Base-by-base conservation (phyloP, 2,888 invertebrate species). In the Teinopalpus imperialis region DNA sequence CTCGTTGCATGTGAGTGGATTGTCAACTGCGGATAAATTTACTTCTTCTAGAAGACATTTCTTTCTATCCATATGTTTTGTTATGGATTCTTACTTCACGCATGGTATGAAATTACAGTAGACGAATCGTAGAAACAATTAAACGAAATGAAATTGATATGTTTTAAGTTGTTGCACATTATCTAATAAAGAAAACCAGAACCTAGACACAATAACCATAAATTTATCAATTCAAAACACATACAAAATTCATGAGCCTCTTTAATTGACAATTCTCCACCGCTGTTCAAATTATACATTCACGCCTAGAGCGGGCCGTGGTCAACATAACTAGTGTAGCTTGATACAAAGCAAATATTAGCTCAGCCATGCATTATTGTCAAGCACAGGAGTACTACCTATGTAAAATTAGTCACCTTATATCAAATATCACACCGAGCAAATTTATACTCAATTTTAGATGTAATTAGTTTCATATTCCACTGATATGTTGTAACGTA, bases 311-410 rank as follows among this genome's bases (percentile, higher is more conserved):
- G 86, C 82, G 67, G 56, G 57, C 70, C 74, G 73, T 72, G 81
- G 82, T 72, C 78, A 74, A 70, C 79, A 71, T 75, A 77, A 75
- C 85, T 83, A 81, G 79, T 79, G 74, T 72, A 72, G 74, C 73
- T 71, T 71, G 81, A 76, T 80, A 86, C 86, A 87, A 86, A 85
- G 85, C 85, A 85, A 87, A 88, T 79, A 86, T 87, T 87, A 87
- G 86, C 59, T 53, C 83, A 81, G 67, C 86, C 88, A 88, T 87
- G 88, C 88, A 87, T 85, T 88, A 87, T 87, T 87, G 88, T 87
- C 87, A 87, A 85, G 83, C 82, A 71, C 80, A 80, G 75, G 63
- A 71, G 69, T 69, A 66, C 57, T 56, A 59, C 55, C 58, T 60
- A 49, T 37, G 54, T 53, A 59, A 47, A 32, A 53, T 42, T 30